These are phyloP conservation scores for Aphelenchoides fujianensis DNA, from an alignment of 1,140 invertebrate species.

Conservation along the genomic window DNA sequence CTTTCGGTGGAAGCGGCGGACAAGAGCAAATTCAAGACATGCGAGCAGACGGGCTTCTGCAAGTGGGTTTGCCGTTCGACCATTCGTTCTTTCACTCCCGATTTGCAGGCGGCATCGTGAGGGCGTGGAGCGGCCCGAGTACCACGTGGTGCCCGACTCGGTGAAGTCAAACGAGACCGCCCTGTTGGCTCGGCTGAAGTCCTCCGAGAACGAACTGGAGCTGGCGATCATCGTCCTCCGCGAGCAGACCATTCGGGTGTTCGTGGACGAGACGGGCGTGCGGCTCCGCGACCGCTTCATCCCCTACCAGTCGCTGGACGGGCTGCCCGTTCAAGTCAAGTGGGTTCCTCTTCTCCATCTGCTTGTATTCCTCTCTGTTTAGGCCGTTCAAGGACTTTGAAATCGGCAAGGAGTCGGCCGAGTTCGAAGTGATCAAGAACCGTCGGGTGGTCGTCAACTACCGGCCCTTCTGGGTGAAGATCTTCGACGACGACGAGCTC, in stretches of 20 bases:
- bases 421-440: slow-evolving; percentile 34
- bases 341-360: slow-evolving; percentile 25
- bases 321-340: slow-evolving; percentile 49
- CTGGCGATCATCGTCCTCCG: slow-evolving; percentile 46
- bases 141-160: slow-evolving; percentile 41
- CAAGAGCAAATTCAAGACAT: slow-evolving; percentile 58
- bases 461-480: slow-evolving; percentile 49
- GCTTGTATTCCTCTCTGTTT: slow-evolving; percentile 23
- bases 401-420: slow-evolving; percentile 34
- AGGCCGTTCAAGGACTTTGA: slow-evolving; percentile 19
- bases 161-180: slow-evolving; percentile 48
- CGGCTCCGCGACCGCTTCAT: slow-evolving; percentile 49
- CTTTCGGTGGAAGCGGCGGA: slow-evolving; percentile 38
- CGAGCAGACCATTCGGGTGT: slow-evolving; percentile 49
- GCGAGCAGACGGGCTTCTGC: slow-evolving; percentile 60
- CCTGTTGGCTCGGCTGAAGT: slow-evolving; percentile 39
- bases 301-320: slow-evolving; percentile 49
- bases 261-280: slow-evolving; percentile 53
- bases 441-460: slow-evolving; percentile 41
- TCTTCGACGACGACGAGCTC: slow-evolving; percentile 65
- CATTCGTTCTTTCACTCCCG: slow-evolving; percentile 19
- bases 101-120: slow-evolving; percentile 45
- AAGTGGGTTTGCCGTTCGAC: slow-evolving; percentile 36
- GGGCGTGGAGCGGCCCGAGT: slow-evolving; percentile 36
- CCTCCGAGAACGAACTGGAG: slow-evolving; percentile 43